A percentile compares a stretch with the other conserved stretches of the same genome.
phyloP scores from a whole-genome alignment of 2,113 vertebrate species.

The Syngnathus scovelli region DNA sequence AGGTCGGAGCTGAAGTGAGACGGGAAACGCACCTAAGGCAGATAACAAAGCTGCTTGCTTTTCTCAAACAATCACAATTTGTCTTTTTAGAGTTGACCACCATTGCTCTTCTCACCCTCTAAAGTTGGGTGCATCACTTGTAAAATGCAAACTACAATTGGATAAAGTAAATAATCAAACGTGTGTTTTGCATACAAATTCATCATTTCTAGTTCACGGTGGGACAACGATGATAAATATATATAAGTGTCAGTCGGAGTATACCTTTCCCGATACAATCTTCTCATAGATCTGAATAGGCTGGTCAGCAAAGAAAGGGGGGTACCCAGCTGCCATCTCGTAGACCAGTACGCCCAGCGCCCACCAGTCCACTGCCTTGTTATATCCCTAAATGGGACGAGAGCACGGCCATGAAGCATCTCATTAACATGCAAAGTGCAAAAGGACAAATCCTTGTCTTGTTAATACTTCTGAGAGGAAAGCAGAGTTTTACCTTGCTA shows the following conservation, averaged over 20 bases:
- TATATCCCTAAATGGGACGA: conserved; percentile 75
- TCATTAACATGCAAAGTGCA: not conserved
- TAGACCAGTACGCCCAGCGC: conserved; percentile 89
- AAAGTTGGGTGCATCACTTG: not conserved
- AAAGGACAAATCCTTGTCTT: too few species aligned
- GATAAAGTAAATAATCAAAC: not conserved
- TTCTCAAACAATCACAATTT: not conserved
- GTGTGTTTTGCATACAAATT: too few species aligned
- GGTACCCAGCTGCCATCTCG: conserved; percentile 90
- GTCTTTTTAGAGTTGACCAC: not conserved
- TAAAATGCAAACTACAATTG: not conserved
- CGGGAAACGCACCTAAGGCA: conserved; percentile 79
- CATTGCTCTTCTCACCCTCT: not conserved
- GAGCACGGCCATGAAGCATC: not conserved
- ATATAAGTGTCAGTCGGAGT: conserved; percentile 1
- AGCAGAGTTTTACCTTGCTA: conserved; percentile 74
- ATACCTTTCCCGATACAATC: conserved; percentile 90
- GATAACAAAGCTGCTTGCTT: not conserved
- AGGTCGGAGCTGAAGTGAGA: conserved; percentile 91
- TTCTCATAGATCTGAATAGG: conserved; percentile 95
- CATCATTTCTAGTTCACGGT: not conserved
- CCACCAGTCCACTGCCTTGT: conserved; percentile 95
- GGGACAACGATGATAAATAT: not conserved
- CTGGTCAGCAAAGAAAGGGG: conserved; percentile 89
- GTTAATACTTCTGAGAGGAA: too few species aligned